Base-by-base conservation (phyloP, 2,113 vertebrate species). In the Canis aureus region DNA sequence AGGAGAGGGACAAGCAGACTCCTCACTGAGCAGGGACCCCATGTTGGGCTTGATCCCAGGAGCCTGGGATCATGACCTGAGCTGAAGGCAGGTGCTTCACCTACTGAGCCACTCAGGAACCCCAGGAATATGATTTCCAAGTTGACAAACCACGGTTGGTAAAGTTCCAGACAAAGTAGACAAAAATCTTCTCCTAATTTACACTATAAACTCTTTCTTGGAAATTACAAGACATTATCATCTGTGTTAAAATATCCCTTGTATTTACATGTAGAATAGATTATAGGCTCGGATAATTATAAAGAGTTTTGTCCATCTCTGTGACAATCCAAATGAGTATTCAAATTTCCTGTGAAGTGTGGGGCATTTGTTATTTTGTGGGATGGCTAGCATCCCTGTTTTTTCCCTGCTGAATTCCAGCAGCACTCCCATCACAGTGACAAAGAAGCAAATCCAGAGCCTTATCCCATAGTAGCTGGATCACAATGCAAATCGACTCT, bases 81-180 rank as follows among this genome's bases (percentile, higher is more conserved):
- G 43, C 43, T 43, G 43, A 43, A 43, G 43, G 43, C 43, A 43
- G 43, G 43, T 43, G 43, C 43, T 43, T 43, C 43, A 43, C 43
- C 43, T 43, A 43, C 43, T 43, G 43, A 43, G 43, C 6, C 43
- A 43, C 43, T 7, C 43, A 43, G 43, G 43, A 43, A 43, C 43
- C 43, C 43, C 43, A 43, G 7, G 43, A 43, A 43, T 43, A 43
- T 43, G 43, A 43, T 94, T 95, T 86, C 84, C 78, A 71, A 96
- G 96, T 90, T 81, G 32, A 85, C 88, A 57, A 88, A 67, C 23
- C 59, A 12, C 25, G 53, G 25, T 94, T 76, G 66, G 59, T 67
- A 71, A 76, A 91, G 59, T 76, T 91, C 76, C 43, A 92, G 76
- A 12, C 22, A 92, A 94, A 95, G 88, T 0, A 91, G 38, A 84